These are phyloP conservation scores for Gisinianus flammeolus DNA, from an alignment of 2,888 invertebrate species.

Conservation along the genomic window DNA sequence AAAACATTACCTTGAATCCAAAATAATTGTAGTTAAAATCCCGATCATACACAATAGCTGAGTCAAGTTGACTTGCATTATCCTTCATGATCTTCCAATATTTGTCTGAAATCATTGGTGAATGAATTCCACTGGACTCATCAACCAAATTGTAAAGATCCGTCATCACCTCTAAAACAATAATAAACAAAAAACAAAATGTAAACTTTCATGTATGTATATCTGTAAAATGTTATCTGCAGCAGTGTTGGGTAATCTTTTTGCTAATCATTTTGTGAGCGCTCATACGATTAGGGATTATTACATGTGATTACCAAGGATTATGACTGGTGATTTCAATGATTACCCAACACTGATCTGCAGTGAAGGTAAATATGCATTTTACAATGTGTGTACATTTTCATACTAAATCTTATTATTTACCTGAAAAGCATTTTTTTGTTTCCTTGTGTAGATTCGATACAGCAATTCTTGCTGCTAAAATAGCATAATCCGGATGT, in stretches of 20 bases:
- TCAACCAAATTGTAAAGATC: constrained; percentile 81
- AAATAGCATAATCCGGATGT: constrained; percentile 93
- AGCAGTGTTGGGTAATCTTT: too few relatives aligned
- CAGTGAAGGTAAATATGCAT: too few relatives aligned
- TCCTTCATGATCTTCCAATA: constrained; percentile 81
- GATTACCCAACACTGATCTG: too few relatives aligned
- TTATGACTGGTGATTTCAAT: too few relatives aligned
- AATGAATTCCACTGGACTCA: constrained; percentile 72
- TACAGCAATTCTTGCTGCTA: constrained; percentile 90
- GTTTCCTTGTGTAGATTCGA: constrained; percentile 99
- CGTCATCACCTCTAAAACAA: constrained; percentile 81
- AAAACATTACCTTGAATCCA: constrained; percentile 80
- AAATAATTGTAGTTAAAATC: constrained; percentile 98
- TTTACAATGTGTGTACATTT: too few relatives aligned
- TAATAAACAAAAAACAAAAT: too few relatives aligned
- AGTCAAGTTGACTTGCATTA: constrained; percentile 88
- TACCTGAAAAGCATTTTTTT: constrained; percentile 89
- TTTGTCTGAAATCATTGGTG: constrained; percentile 86
- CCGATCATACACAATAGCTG: constrained; percentile 94
- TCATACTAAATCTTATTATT: too few relatives aligned
- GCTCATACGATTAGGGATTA: too few relatives aligned
- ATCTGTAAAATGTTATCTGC: too few relatives aligned
- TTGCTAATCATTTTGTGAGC: too few relatives aligned
- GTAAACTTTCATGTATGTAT: too few relatives aligned
- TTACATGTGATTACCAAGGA: neutral